Evolutionary conservation across 2,113 vertebrate species (phyloP), one percentile per base, ranked within the genome.

Genomic region (Hoplias malabaricus): DNA sequence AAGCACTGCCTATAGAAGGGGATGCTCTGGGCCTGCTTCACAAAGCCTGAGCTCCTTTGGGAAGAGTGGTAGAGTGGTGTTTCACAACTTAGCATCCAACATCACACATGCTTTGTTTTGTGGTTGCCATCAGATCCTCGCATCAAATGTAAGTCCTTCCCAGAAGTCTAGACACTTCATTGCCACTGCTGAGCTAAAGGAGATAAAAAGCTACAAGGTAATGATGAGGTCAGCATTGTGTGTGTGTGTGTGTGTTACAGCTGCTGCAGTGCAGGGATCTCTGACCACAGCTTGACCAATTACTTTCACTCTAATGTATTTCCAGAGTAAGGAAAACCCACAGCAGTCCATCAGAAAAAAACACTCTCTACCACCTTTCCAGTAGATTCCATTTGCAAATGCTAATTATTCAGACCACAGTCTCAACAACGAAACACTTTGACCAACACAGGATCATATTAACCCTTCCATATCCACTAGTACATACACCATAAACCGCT

Each of bases 211-310:
- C 56, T n/a, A 11, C 9, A n/a, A 48, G 46, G 14, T 48, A 48
- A 6, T 48, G 46, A 19, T 48, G 46, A n/a, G 46, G 4, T n/a
- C n/a, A n/a, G n/a, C n/a, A n/a, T n/a, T n/a, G n/a, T n/a, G 11
- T 48, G 46, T 19, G n/a, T 19, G 46, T n/a, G n/a, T n/a, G n/a
- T n/a, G n/a, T 40, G 43, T 63, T 71, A 71, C 38, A 19, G 48
- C 76, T 54, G 63, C 76, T 78, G 76, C 69, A 79, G 38, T 73
- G 77, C 77, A 79, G 69, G 68, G 53, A 23, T 79, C 69, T 27
- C 57, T 65, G 77, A 66, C 38, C 34, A 2, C 34, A 21, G 53
- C 9, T 56, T 36, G 69, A 66, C 69, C 77, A 65, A 79, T 72
- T 59, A 43, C 57, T 19, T 19, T 61, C 5, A 19, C 62, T 54